These are phyloP conservation scores for Rhogogaster chlorosoma DNA, from an alignment of 2,888 invertebrate genomes.

Conservation along the genomic window DNA sequence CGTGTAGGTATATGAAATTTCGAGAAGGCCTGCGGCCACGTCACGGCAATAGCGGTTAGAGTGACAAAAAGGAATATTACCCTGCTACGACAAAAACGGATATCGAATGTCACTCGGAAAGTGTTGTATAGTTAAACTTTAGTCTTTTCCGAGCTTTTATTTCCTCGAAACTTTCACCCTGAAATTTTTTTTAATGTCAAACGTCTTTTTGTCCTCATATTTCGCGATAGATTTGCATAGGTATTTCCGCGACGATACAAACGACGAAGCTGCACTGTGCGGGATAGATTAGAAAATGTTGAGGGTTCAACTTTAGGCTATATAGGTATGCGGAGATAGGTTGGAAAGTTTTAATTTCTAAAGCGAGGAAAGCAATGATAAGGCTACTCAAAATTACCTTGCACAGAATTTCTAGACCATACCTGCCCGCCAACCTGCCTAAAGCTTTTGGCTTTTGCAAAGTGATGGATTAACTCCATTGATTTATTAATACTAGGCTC, in stretches of 20 bases:
- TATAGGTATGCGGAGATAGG: background rate
- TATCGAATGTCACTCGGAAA: conserved; percentile 4
- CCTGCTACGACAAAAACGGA: background rate
- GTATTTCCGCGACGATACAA: background rate
- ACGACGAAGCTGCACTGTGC: background rate
- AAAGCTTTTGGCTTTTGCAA: background rate
- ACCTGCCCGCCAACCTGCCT: background rate
- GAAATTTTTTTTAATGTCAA: too few relatives aligned
- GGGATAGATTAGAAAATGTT: background rate
- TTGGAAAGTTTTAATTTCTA: conserved; percentile 20
- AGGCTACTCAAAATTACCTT: conserved; percentile 7
- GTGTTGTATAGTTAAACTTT: background rate
- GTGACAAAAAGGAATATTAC: background rate
- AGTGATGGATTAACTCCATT: conserved; percentile 42
- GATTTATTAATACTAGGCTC: conserved; percentile 13
- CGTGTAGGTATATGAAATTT: background rate
- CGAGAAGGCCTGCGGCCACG: background rate
- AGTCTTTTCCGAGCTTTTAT: background rate
- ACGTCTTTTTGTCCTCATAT: background rate
- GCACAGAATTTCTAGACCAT: conserved; percentile 8
- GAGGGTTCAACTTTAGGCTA: background rate
- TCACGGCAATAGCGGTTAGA: background rate
- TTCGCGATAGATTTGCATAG: too few relatives aligned
- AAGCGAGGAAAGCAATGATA: conserved; percentile 20
- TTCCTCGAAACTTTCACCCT: too few relatives aligned